Base-by-base conservation (phyloP, 1,140 invertebrate genomes). In the Pseudomyrmex cubaensis region DNA sequence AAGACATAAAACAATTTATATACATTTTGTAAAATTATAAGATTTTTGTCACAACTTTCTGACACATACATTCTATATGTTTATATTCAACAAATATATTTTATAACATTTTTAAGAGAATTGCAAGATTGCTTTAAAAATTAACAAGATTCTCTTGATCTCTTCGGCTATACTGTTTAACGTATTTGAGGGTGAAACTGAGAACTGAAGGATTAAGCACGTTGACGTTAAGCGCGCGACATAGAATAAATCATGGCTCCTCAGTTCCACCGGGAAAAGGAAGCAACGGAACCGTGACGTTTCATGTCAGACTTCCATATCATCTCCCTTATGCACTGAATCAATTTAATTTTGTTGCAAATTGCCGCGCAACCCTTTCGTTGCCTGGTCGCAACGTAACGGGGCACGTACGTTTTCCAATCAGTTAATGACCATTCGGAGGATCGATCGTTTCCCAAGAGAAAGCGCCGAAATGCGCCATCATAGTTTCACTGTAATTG, bases 311-410 rank as follows among this genome's bases (percentile, higher is more conserved):
- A 85, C 86, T 50, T 76, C 85, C 69, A 87, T 83, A 83, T 87
- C 86, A 76, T 83, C 78, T 84, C 77, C 66, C 82, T 70, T 54
- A 77, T 77, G 72, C 70, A 52, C 52, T 63, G 85, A 75, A 83
- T 88, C 87, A 85, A 89, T 89, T 89, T 89, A 86, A 89, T 87
- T 87, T 87, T 52, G 66, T 87, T 84, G 82, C 80, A 87, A 87
- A 87, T 82, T 86, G 63, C 84, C 72, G 75, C 72, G 75, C 84
- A 86, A 86, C 88, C 88, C 86, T 89, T 89, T 87, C 87, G 64
- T 64, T 57, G 73, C 67, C 50, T 56, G 66, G 62, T 78, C 83
- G 76, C 52, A 50, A 61, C 75, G 82, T 77, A 70, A 73, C 87
- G 5, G 83, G 61, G 78, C 87, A 74, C 86, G 86, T 85, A 87